These are phyloP conservation scores for Polyergus mexicanus DNA, from an alignment of 1,140 invertebrate genomes.

Conservation along the genomic window DNA sequence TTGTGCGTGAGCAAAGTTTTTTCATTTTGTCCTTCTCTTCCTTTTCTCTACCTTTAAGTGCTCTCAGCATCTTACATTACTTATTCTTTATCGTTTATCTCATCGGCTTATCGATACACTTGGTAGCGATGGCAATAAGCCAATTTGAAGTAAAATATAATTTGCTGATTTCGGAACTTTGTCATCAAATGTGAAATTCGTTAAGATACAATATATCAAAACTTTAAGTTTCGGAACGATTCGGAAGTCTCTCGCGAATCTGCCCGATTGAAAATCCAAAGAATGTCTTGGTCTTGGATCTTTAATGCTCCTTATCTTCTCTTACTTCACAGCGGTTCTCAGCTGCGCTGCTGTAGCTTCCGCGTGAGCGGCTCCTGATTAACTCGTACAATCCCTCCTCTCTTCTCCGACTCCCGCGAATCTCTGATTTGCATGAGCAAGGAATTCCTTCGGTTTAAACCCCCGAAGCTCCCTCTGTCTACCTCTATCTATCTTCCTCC, in stretches of 20 bases:
- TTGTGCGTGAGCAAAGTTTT: conserved; percentile 81
- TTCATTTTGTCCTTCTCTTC: conserved; percentile 80
- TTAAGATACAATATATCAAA: background rate
- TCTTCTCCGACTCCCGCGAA: conserved; percentile 67
- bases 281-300: conserved; percentile 44
- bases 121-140: background rate
- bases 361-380: conserved; percentile 78
- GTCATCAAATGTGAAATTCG: background rate
- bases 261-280: conserved; percentile 36
- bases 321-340: conserved; percentile 77
- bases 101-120: background rate
- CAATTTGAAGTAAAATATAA: background rate
- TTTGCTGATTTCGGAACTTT: background rate
- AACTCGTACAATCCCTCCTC: conserved; percentile 77
- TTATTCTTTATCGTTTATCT: conserved; percentile 39
- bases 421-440: conserved; percentile 83
- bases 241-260: background rate
- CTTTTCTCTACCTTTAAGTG: conserved; percentile 9
- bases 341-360: conserved; percentile 65
- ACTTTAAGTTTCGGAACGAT: background rate
- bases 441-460: conserved; percentile 81
- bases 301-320: conserved; percentile 46
- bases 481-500: conserved; percentile 50
- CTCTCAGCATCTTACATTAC: conserved; percentile 49
- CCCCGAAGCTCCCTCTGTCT: conserved; percentile 66